Evolutionary conservation across 1,140 invertebrate species (phyloP), one percentile per base, ranked within the genome.

Genomic region (Calosoma granatense): DNA sequence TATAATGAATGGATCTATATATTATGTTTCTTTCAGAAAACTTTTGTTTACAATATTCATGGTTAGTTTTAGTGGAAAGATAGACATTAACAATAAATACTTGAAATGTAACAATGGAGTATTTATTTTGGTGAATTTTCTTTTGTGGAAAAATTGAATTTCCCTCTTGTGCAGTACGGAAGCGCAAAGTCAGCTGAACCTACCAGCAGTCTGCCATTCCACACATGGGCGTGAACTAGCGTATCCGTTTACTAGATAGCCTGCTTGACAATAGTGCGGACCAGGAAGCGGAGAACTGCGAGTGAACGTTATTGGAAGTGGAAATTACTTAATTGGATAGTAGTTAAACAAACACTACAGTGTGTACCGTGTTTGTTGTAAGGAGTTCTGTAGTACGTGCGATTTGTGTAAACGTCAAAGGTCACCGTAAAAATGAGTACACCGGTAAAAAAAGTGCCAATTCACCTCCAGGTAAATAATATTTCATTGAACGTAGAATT

Each of bases 381-480:
- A 12, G 41, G 3, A 47, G 9, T 47, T 47, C 3, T 47, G 9
- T 17, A 9, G 3, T 47, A 12, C 41, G 3, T 17, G 6, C 17
- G 6, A 17, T 17, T 47, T 47, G 41, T 47, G 4, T 47, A 47
- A 47, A 6, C 41, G 41, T 47, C 3, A 4, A 47, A 17, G 9
- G 3, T 47, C 4, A 54, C 20, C 14, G 21, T 54, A 15, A 20
- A 41, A 11, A 71, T 71, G 69, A 70, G 67, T 60, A 69, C 68
- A n/a, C 69, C 69, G 22, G 90, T 94, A 60, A 94, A 94, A 74
- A 94, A 94, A 76, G 90, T 95, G 52, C 92, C 92, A 26, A 92
- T 95, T 72, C 91, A 94, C 76, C 79, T 95, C 65, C 91, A 94
- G 85, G 90, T 92, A 75, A 76, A 79, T 74, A n/a, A n/a, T n/a